Conservation (phyloP, 1,140 invertebrate genomes). For the Bilobella aurantiaca region DNA sequence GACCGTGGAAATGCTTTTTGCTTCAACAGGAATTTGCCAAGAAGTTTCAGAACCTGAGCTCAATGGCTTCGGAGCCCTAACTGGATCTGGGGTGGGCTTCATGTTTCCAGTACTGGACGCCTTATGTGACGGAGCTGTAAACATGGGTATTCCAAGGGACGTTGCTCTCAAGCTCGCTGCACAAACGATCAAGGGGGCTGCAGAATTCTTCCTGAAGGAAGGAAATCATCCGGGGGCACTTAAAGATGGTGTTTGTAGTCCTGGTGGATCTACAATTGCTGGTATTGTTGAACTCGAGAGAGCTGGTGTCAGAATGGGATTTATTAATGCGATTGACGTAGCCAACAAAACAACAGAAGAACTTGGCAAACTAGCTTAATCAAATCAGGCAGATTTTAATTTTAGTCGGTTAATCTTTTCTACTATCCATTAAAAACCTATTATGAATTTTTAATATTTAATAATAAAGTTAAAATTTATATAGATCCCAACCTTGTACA, state of each 20-base stretch:
- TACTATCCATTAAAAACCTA: too few relatives aligned
- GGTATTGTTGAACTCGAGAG: constrained; percentile 60
- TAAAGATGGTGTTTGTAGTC: constrained; percentile 89
- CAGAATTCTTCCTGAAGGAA: constrained; percentile 45
- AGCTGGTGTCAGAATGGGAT: constrained; percentile 58
- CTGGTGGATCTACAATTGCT: constrained; percentile 82
- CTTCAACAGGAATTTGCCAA: constrained; percentile 54
- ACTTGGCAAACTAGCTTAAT: constrained; percentile 33
- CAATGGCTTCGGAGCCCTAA: constrained; percentile 34
- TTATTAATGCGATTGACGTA: constrained; percentile 81
- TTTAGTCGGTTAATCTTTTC: too few relatives aligned
- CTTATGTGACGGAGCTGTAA: constrained; percentile 81
- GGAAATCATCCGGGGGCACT: constrained; percentile 69
- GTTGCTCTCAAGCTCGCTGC: constrained; percentile 72
- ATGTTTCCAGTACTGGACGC: constrained; percentile 82
- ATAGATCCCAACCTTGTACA: too few relatives aligned
- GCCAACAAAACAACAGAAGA: constrained; percentile 60
- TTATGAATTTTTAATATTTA: too few relatives aligned
- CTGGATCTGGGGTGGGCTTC: constrained; percentile 32
- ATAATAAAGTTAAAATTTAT: too few relatives aligned
- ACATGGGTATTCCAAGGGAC: constrained; percentile 74
- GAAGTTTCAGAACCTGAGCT: constrained; percentile 56
- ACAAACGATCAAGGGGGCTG: constrained; percentile 78
- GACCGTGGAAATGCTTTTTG: constrained; percentile 51
- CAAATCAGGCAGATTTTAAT: too few relatives aligned